Base-by-base conservation (phyloP, 2,113 vertebrate species). In the Microcebus ravelobensis region DNA sequence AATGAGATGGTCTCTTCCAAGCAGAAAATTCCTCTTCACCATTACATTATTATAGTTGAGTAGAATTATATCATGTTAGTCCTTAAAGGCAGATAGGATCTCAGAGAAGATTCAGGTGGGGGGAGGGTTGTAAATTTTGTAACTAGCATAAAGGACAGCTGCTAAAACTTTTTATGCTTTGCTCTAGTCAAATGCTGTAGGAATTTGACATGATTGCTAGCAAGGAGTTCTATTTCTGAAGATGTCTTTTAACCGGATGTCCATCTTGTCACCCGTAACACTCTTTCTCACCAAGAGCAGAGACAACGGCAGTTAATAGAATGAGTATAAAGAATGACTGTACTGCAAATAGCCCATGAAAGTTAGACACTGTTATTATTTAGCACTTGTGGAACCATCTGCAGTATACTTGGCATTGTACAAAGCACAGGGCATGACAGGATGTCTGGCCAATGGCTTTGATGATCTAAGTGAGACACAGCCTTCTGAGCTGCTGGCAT, bases 1-100 rank as follows among this genome's bases (percentile, higher is more conserved):
- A 97, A 96, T 94, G 96, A 97, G 96, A 94, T 90, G 67, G 39
- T 85, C 94, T 96, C 96, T 95, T 95, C 97, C 96, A 96, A 97
- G 98, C 96, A 98, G 97, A 98, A 96, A 96, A 97, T 96, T 96
- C 92, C 81, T 96, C 84, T 71, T 96, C 50, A 31, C 94, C 57
- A 83, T 96, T 85, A 36, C 79, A 88, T 96, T 95, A 95, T 79
- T 86, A 59, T 76, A 93, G 92, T 80, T 77, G 80, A 96, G 91
- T 73, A 93, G 95, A 93, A 94, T 95, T 95, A 95, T 96, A 96
- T 96, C 94, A 79, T 31, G 36, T 91, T 95, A 97, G 93, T 90
- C 91, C 82, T 95, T 59, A 94, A 95, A 96, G 87, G 91, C 93
- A 91, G 92, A 90, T 39, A 89, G 81, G 61, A 87, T 94, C 82